Evolutionary conservation across 1,140 invertebrate species (phyloP).

Genomic region (Mylabris phalerata): DNA sequence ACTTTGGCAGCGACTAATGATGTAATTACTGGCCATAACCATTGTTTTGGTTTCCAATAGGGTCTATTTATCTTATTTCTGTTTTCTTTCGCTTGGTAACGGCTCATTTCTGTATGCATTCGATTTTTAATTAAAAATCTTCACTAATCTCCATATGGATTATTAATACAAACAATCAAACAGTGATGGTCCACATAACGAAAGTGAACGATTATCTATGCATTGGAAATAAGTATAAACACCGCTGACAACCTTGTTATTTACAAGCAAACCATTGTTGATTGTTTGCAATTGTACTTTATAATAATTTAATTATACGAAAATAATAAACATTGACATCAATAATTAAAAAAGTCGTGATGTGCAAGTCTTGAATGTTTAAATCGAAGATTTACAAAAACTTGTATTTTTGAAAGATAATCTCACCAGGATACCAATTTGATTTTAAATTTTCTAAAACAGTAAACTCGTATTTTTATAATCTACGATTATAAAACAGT

Average conservation of each 20-base stretch:
- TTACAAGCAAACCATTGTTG: constrained; percentile 9
- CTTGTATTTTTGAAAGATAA: no score
- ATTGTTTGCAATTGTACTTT: constrained; percentile 6
- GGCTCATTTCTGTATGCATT: background rate
- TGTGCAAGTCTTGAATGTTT: no score
- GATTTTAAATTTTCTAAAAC: no score
- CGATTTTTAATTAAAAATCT: no score
- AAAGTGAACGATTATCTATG: constrained; percentile 1
- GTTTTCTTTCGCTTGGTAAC: constrained; percentile 9
- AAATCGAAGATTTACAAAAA: no score
- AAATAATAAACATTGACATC: background rate
- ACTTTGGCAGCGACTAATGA: constrained; percentile 30
- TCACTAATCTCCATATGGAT: constrained; percentile 1
- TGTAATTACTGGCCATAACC: constrained; percentile 26
- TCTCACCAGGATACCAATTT: no score
- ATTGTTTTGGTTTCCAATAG: constrained; percentile 25
- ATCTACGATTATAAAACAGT: no score
- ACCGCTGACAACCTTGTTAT: constrained; percentile 6
- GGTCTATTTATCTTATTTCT: constrained; percentile 22
- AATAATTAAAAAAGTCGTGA: no score
- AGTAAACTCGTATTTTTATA: no score
- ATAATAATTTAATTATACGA: constrained; percentile 6
- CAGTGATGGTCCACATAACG: constrained; percentile 10
- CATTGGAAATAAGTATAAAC: constrained; percentile 1
- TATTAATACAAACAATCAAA: constrained; percentile 5